Evolutionary conservation across 2,113 vertebrate species (phyloP), one percentile per base, ranked within the genome.

Genomic region (Antechinus stuartii): DNA sequence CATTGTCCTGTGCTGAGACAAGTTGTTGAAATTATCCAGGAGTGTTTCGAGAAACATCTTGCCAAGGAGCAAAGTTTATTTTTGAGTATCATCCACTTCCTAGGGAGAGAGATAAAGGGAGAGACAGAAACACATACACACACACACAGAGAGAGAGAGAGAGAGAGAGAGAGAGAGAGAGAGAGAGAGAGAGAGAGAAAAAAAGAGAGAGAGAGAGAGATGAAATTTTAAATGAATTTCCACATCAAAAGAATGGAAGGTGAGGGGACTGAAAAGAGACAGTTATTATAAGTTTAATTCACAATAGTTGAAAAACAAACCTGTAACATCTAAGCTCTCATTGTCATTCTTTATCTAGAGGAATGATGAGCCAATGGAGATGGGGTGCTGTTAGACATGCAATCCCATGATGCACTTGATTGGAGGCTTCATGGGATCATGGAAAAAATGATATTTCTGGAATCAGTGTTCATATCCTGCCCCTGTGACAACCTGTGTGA

Each of bases 261-360:
- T 7, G 8, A 52, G n/a, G 2, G 24, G 91, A 46, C 47, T 27
- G 47, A 91, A 84, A 53, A 76, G 24, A 92, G 55, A 56, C 2
- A 46, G 10, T 26, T 90, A 89, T 93, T 93, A 42, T 89, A 47
- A 94, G 93, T 95, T 95, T 93, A 90, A 92, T 30, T 91, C 56
- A 35, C 89, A 96, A 91, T 9, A 10, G 49, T 94, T 94, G 89
- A 97, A 96, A 93, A 90, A 19, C 89, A 93, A 93, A 95, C 56
- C 27, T 42, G 1, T 90, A 23, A 95, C 93, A 50, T 26, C n/a
- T 22, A 89, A 55, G 25, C 35, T 5, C 14, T 76, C 94, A 49
- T 8, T 49, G 49, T 49, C 6, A 93, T 94, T 90, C 42, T 95
- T 94, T 90, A 93, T 89, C 54, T 90, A 91, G 2, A 35, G 54